phyloP scores from a whole-genome alignment of 92 coral and sea anemone genomes.

The Zoanthus sociatus region DNA sequence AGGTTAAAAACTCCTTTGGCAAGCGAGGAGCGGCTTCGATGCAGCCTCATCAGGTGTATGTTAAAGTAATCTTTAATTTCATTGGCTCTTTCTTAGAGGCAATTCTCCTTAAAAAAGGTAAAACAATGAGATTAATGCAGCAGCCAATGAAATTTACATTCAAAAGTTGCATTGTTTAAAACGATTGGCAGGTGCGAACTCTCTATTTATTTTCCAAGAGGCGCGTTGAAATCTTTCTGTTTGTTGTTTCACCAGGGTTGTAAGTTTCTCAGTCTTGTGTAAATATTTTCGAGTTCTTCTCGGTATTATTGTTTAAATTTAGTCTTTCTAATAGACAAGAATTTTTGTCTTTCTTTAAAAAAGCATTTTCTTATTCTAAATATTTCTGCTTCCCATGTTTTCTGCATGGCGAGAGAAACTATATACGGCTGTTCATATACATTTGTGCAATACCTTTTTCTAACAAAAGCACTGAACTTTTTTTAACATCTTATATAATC shows the following conservation, averaged over 20 bases:
- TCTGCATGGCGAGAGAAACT: neutral
- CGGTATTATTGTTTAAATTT: neutral
- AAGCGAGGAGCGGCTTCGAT: slow-evolving; percentile 48
- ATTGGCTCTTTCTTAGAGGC: slow-evolving; percentile 29
- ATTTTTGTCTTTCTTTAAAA: neutral
- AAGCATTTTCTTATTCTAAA: neutral
- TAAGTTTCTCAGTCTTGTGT: neutral
- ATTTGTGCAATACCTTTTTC: too few species aligned
- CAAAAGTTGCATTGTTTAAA: slow-evolving; percentile 33
- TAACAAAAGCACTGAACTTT: too few species aligned
- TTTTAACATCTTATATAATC: too few species aligned
- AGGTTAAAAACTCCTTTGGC: slow-evolving; percentile 17
- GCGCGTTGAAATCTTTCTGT: slow-evolving; percentile 14
- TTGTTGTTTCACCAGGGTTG: slow-evolving; percentile 8
- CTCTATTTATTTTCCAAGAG: slow-evolving; percentile 8
- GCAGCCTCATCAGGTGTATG: slow-evolving; percentile 29
- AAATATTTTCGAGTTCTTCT: neutral
- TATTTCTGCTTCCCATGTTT: neutral
- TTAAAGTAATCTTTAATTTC: slow-evolving; percentile 25
- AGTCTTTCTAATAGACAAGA: neutral
- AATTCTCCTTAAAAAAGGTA: slow-evolving; percentile 31
- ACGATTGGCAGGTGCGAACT: slow-evolving; percentile 34
- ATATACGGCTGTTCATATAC: neutral
- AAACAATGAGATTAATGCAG: slow-evolving; percentile 35
- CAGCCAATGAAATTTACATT: slow-evolving; percentile 28